Percentiles rank a stretch among this genome's conserved stretches.
Evolutionary conservation across 2,113 vertebrate species (phyloP).

Genomic region (Ornithorhynchus anatinus): DNA sequence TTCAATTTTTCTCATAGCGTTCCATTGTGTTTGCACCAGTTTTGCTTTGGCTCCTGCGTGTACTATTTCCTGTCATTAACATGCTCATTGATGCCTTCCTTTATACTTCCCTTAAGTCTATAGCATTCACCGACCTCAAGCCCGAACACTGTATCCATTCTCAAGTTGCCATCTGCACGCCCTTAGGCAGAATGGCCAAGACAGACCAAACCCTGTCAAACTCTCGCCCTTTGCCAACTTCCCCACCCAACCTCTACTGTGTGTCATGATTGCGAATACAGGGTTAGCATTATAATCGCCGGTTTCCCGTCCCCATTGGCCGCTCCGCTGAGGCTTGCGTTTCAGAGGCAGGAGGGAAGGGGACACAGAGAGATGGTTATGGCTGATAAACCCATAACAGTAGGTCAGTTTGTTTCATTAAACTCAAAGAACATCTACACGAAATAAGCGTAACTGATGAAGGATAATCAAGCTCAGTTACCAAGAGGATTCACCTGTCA

Average conservation of each 20-base stretch:
- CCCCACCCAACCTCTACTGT: slow-evolving; percentile 31
- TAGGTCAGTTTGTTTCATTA: no score
- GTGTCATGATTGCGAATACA: slow-evolving; percentile 47
- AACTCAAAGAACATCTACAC: no score
- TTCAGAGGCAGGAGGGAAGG: slow-evolving; percentile 39
- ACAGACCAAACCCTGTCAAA: slow-evolving; percentile 59
- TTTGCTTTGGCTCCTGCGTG: neutral
- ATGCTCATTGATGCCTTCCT: slow-evolving; percentile 43
- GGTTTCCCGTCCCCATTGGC: neutral
- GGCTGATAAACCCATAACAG: no score
- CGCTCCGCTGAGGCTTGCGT: slow-evolving; percentile 17
- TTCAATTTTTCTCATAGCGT: no score
- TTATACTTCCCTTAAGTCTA: slow-evolving; percentile 55
- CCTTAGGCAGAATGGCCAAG: slow-evolving; percentile 43
- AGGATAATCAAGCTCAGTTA: no score
- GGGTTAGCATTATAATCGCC: slow-evolving; percentile 50
- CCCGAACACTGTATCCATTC: slow-evolving; percentile 55
- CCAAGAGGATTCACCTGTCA: no score
- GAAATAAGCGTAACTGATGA: no score
- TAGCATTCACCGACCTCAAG: slow-evolving; percentile 44
- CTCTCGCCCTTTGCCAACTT: slow-evolving; percentile 52
- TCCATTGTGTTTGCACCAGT: slow-evolving; percentile 42
- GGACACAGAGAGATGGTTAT: slow-evolving; percentile 10
- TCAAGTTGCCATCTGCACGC: slow-evolving; percentile 60
- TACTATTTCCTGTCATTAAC: slow-evolving; percentile 53